A percentile compares a stretch with the other conserved stretches of the same genome.
phyloP scores from a whole-genome alignment of 2,113 vertebrate species.

The Genyomyrus donnyi region DNA sequence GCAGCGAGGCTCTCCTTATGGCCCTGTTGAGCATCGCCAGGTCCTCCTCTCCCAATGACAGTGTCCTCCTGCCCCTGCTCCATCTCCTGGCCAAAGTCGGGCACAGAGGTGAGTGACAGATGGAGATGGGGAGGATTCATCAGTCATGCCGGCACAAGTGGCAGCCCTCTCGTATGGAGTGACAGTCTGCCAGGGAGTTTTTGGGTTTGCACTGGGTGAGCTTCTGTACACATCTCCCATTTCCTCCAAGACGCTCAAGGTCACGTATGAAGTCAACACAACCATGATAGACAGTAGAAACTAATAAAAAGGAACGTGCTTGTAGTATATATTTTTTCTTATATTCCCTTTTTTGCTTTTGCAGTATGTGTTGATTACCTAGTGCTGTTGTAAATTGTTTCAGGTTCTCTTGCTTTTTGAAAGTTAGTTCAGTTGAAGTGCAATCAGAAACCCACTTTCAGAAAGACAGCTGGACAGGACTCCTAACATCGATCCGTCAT shows the following conservation, averaged over 20 bases:
- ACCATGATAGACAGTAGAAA: not conserved
- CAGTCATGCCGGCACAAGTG: not conserved
- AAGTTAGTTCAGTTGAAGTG: not conserved
- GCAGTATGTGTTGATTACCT: not conserved
- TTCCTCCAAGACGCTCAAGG: not conserved
- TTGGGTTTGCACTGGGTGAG: not conserved
- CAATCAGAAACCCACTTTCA: not conserved
- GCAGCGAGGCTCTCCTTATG: conserved; percentile 77
- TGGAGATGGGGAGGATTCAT: not conserved
- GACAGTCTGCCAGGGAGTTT: not conserved
- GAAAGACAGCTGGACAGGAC: conserved; percentile 1
- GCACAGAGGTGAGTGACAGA: conserved; percentile 66
- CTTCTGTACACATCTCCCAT: not conserved
- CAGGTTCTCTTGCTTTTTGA: no score
- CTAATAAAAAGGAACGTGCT: not conserved
- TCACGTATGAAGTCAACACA: not conserved
- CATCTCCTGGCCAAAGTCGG: conserved; percentile 80
- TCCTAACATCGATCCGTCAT: not conserved
- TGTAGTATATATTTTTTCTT: not conserved
- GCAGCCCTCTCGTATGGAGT: no score
- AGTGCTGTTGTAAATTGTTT: not conserved
- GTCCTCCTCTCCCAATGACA: conserved; percentile 48
- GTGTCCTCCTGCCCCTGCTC: conserved; percentile 67
- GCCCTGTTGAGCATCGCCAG: conserved; percentile 57
- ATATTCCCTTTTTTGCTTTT: not conserved